Evolutionary conservation across 2,797 vertebrate species (phyloP).

Genomic region (Taenioides sp.): DNA sequence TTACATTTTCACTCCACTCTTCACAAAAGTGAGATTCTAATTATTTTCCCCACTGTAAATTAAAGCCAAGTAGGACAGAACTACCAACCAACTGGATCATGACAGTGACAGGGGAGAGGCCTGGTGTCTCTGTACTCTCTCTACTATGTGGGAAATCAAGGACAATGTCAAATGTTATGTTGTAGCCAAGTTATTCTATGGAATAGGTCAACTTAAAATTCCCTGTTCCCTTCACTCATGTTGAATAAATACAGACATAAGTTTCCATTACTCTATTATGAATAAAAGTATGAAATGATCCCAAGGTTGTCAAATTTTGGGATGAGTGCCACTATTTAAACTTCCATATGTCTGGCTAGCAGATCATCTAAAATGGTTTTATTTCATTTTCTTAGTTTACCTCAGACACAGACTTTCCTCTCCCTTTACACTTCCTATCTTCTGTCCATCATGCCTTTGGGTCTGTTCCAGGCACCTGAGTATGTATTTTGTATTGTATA

Average conservation of each 20-base stretch:
- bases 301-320: no score
- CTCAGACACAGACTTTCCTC: not conserved
- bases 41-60: slow-evolving; percentile 99
- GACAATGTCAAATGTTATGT: no score
- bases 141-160: not conserved
- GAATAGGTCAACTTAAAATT: no score
- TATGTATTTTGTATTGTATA: not conserved
- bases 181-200: no score
- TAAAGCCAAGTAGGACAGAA: slow-evolving; percentile 96
- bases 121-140: slow-evolving; percentile 14
- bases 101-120: slow-evolving; percentile 51
- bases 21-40: slow-evolving; percentile 99
- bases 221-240: no score
- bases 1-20: slow-evolving; percentile 99
- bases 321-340: not conserved
- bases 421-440: not conserved
- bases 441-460: not conserved
- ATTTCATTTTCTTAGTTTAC: not conserved
- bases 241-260: no score
- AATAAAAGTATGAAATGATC: no score
- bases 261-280: no score
- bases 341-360: not conserved
- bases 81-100: slow-evolving; percentile 78
- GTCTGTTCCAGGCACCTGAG: not conserved
- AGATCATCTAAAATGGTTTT: not conserved